Evolutionary conservation across 2,113 vertebrate genomes (phyloP).

Genomic region (Thomomys bottae): DNA sequence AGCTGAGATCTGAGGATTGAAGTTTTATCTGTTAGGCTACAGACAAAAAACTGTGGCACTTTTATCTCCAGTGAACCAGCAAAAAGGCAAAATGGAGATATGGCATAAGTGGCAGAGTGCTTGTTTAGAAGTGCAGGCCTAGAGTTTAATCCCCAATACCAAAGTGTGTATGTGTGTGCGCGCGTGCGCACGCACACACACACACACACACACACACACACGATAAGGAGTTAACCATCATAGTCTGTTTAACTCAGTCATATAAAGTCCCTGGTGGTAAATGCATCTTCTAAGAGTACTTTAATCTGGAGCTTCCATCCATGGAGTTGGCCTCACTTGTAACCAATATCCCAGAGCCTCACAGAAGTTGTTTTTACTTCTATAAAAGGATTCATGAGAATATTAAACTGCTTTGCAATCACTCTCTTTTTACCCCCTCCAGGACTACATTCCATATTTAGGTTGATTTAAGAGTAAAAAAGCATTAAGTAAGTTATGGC

Average conservation of each 20-base stretch:
- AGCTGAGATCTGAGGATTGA: no score
- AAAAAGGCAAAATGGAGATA: no score
- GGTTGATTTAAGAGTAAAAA: conserved; percentile 75
- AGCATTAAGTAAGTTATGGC: conserved; percentile 69
- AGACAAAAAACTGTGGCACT: no score
- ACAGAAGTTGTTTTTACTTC: conserved; percentile 49
- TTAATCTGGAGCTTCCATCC: not conserved
- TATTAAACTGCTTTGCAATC: conserved; percentile 69
- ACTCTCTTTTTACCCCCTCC: conserved; percentile 32
- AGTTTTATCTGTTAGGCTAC: no score
- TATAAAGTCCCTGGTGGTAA: not conserved
- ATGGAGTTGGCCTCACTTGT: not conserved
- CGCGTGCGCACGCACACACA: no score
- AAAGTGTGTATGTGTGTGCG: no score
- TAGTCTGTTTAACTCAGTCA: not conserved
- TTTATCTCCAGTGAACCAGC: no score
- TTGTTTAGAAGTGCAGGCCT: no score
- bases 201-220: no score
- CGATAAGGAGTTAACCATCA: not conserved
- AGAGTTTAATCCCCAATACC: no score
- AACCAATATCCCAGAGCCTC: conserved; percentile 38
- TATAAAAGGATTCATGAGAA: conserved; percentile 63
- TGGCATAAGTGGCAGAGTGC: no score
- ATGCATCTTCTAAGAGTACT: not conserved
- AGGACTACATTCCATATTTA: conserved; percentile 61